A percentile compares a stretch with the other conserved stretches of the same genome.
Conservation (phyloP, 2,888 invertebrate genomes). For the Polymixis flavicincta region DNA sequence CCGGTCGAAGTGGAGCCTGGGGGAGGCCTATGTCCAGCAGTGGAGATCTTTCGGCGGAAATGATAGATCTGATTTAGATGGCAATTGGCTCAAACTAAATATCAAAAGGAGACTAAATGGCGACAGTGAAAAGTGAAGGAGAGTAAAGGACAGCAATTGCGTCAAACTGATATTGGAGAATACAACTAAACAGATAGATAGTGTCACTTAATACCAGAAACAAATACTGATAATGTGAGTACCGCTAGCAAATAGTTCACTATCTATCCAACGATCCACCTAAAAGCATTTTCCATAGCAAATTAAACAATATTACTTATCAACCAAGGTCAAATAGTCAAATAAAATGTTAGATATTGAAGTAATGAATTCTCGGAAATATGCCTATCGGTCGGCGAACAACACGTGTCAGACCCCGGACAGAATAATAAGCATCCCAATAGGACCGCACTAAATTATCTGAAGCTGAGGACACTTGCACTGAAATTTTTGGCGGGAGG, state of each 20-base stretch:
- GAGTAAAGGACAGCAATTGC: background rate
- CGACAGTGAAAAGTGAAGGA: conserved; percentile 1
- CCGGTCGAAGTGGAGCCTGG: too few species aligned
- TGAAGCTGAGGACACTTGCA: conserved; percentile 48
- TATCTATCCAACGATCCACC: conserved; percentile 19
- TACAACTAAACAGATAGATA: conserved; percentile 20
- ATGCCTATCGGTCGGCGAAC: conserved; percentile 40
- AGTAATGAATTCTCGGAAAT: conserved; percentile 46
- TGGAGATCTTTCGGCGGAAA: too few species aligned
- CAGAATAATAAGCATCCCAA: conserved; percentile 57
- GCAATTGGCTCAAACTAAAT: conserved; percentile 17
- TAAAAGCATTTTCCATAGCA: conserved; percentile 21
- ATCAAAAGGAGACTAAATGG: background rate
- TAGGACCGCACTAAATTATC: conserved; percentile 59
- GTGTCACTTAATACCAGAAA: conserved; percentile 20
- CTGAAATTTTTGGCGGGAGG: conserved; percentile 70
- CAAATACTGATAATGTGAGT: conserved; percentile 27
- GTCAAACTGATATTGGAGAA: conserved; percentile 24
- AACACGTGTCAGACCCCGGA: conserved; percentile 48
- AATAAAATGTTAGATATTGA: conserved; percentile 46
- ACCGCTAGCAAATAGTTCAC: conserved; percentile 12
- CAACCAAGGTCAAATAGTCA: conserved; percentile 57
- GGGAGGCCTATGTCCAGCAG: too few species aligned
- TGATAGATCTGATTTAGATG: background rate
- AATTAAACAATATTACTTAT: conserved; percentile 24